Evolutionary conservation across 2,113 vertebrate species (phyloP).

Genomic region (Plecturocebus donacophilus): DNA sequence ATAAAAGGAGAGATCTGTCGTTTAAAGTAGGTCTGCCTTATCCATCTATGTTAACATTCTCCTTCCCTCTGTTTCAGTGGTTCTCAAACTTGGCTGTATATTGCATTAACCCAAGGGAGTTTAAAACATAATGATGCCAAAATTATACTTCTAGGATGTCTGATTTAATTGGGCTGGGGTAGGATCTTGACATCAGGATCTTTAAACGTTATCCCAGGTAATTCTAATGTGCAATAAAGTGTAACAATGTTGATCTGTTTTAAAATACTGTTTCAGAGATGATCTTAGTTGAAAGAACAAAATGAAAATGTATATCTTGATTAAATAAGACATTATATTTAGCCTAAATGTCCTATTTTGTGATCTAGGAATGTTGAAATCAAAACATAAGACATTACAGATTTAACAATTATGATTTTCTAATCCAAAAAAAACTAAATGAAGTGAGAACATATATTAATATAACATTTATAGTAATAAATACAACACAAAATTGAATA

Average conservation of each 20-base stretch:
- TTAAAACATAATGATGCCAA: neutral
- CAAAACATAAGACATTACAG: neutral
- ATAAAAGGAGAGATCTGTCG: neutral
- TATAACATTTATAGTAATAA: neutral
- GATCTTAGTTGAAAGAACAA: neutral
- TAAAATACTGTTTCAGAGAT: neutral
- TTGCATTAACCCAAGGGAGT: neutral
- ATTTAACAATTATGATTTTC: neutral
- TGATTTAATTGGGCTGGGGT: neutral
- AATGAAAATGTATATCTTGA: neutral
- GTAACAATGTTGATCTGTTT: neutral
- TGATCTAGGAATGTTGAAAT: neutral
- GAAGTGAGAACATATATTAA: neutral
- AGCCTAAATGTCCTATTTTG: neutral
- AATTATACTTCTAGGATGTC: neutral
- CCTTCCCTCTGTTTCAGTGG: neutral
- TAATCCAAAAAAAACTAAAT: neutral
- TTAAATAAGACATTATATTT: neutral
- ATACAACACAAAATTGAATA: neutral
- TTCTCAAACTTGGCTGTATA: neutral
- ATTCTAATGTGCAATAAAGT: neutral
- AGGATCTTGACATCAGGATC: neutral
- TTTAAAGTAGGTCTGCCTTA: neutral
- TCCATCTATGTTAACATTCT: neutral
- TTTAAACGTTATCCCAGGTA: neutral